Percentiles rank a stretch among this genome's conserved stretches.
These are phyloP conservation scores for Laupala kohalensis DNA, from an alignment of 1,140 invertebrate species.

Conservation along the genomic window DNA sequence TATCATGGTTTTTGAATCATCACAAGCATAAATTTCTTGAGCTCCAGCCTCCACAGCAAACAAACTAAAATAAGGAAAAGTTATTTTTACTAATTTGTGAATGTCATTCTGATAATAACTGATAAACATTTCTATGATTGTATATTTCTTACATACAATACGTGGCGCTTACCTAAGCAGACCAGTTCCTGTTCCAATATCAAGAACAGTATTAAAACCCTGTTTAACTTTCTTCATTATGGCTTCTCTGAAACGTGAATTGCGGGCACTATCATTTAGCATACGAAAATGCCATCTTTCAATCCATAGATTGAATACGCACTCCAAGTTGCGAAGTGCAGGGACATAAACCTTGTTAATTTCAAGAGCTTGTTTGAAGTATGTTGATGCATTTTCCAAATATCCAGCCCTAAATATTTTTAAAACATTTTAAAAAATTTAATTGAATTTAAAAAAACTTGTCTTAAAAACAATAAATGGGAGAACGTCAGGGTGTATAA, in stretches of 20 bases:
- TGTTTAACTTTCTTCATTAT: conserved; percentile 39
- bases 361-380: conserved; percentile 1
- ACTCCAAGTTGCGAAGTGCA: conserved; percentile 29
- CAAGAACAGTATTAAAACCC: conserved; percentile 42
- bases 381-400: conserved; percentile 5
- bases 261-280: conserved; percentile 59
- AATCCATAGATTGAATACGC: conserved; percentile 33
- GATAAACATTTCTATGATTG: background rate
- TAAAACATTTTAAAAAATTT: too few species aligned
- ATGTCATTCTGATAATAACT: background rate
- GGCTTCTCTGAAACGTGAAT: conserved; percentile 46
- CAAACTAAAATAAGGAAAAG: conserved; percentile 33
- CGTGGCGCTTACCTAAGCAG: conserved; percentile 32
- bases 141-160: background rate
- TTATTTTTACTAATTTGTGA: background rate
- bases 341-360: conserved; percentile 23
- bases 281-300: conserved; percentile 71
- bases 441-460: too few species aligned
- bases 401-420: background rate
- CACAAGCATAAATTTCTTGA: conserved; percentile 45
- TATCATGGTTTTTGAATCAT: conserved; percentile 46
- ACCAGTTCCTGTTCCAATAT: conserved; percentile 63
- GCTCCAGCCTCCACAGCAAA: conserved; percentile 44
- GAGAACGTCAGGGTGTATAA: too few species aligned
- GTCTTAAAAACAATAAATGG: too few species aligned